Percentiles rank a stretch among this genome's conserved stretches.
Conservation (phyloP, 2,888 invertebrate species). For the Phyllotreta cruciferae region DNA sequence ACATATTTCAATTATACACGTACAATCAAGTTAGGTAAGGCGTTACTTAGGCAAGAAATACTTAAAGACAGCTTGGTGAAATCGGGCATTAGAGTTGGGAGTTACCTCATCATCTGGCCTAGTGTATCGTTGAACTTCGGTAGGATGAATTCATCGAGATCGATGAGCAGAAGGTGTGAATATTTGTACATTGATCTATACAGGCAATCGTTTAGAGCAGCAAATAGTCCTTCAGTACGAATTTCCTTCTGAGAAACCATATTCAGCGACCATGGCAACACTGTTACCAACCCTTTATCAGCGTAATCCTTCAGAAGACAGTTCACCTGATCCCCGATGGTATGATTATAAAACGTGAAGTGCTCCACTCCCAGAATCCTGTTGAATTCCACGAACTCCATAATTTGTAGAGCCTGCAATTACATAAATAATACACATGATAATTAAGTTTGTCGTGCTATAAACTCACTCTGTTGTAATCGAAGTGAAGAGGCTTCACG, state of each 20-base stretch:
- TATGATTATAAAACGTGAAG: constrained; percentile 92
- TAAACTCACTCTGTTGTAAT: constrained; percentile 74
- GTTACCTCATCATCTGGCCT: constrained; percentile 64
- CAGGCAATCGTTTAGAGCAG: constrained; percentile 91
- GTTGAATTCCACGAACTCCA: constrained; percentile 91
- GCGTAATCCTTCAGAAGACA: constrained; percentile 66
- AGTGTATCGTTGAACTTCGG: constrained; percentile 81
- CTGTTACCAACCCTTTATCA: constrained; percentile 69
- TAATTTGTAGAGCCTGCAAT: constrained; percentile 73
- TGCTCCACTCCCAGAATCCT: constrained; percentile 82
- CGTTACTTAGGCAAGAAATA: no score
- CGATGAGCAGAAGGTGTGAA: constrained; percentile 83
- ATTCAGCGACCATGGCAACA: constrained; percentile 85
- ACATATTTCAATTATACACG: background rate
- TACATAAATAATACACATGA: no score
- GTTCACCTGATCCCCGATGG: constrained; percentile 78
- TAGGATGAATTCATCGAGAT: constrained; percentile 88
- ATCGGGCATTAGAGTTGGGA: no score
- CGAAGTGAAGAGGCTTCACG: constrained; percentile 90
- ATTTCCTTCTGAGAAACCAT: constrained; percentile 90
- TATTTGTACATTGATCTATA: constrained; percentile 88
- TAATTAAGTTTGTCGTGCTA: constrained; percentile 5
- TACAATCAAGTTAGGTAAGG: no score
- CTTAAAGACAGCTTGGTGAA: no score
- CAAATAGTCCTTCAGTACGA: constrained; percentile 90